Evolutionary conservation across 2,888 invertebrate species (phyloP).

Genomic region (Habroteleia sp.): DNA sequence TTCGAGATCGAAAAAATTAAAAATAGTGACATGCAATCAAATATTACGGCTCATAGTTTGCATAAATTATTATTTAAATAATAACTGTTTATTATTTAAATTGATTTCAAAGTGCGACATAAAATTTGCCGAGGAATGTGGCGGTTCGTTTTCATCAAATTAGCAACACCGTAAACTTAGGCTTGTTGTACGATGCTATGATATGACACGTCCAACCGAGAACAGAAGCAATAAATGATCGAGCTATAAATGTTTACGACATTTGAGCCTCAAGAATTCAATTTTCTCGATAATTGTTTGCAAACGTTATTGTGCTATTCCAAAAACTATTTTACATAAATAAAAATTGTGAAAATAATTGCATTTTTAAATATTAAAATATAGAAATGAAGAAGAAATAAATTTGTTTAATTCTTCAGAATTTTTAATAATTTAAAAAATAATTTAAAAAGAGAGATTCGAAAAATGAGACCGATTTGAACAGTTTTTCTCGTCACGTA

Average conservation of each 20-base stretch:
- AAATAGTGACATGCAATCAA: slow-evolving; percentile 38
- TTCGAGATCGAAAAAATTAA: slow-evolving; percentile 28
- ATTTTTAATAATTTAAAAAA: too few relatives aligned
- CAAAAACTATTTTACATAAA: too few relatives aligned
- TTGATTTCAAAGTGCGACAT: slow-evolving; percentile 42
- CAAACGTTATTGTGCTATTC: too few relatives aligned
- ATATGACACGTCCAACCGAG: slow-evolving; percentile 28
- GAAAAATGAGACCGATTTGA: too few relatives aligned
- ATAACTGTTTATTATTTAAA: slow-evolving; percentile 46
- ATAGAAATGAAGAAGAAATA: too few relatives aligned
- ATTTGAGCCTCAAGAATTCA: slow-evolving; percentile 25
- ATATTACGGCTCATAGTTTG: slow-evolving; percentile 19
- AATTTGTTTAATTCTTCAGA: too few relatives aligned
- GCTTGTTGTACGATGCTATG: slow-evolving; percentile 34
- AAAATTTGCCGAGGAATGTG: slow-evolving; percentile 49
- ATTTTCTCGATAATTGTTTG: slow-evolving; percentile 33
- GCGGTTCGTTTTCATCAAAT: slow-evolving; percentile 65
- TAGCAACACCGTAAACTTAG: slow-evolving; percentile 64
- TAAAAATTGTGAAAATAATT: too few relatives aligned
- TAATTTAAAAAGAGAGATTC: too few relatives aligned
- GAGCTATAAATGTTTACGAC: slow-evolving; percentile 50
- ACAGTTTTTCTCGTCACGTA: too few relatives aligned
- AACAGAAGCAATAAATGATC: slow-evolving; percentile 58
- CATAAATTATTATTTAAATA: slow-evolving; percentile 15
- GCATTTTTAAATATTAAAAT: too few relatives aligned